Evolutionary conservation across 2,113 vertebrate genomes (phyloP).

Genomic region (Periophthalmus modestus): DNA sequence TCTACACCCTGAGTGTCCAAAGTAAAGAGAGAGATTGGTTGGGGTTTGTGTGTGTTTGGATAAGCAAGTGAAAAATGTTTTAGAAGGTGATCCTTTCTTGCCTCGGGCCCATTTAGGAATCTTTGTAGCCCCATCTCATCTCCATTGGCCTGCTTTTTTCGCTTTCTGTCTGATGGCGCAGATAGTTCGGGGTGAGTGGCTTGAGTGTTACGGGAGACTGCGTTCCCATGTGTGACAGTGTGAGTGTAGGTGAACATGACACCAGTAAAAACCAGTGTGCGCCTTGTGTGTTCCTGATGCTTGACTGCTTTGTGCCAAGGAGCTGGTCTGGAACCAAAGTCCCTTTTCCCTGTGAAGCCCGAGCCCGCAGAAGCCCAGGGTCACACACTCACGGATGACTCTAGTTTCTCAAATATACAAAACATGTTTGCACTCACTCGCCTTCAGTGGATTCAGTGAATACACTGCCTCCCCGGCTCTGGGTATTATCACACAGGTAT

Average conservation of each 20-base stretch:
- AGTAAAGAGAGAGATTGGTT: conserved; percentile 44
- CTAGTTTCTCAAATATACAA: conserved; percentile 46
- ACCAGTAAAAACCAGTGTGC: conserved; percentile 47
- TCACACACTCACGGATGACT: conserved; percentile 39
- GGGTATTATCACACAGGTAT: background rate
- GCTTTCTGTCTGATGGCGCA: conserved; percentile 65
- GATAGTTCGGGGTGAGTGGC: conserved; percentile 78
- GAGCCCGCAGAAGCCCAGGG: conserved; percentile 42
- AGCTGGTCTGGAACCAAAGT: conserved; percentile 62
- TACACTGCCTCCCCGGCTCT: background rate
- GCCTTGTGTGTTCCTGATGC: conserved; percentile 57
- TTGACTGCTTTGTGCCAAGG: conserved; percentile 54
- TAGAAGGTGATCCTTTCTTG: conserved; percentile 59
- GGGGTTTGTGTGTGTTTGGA: conserved; percentile 65
- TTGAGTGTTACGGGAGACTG: conserved; percentile 70
- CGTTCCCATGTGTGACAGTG: conserved; percentile 34
- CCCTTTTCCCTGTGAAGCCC: conserved; percentile 32
- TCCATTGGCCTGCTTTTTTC: conserved; percentile 46
- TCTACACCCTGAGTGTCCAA: conserved; percentile 57
- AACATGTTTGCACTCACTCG: conserved; percentile 23
- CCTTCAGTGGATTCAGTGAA: conserved; percentile 14
- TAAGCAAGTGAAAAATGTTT: conserved; percentile 73
- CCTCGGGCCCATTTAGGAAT: conserved; percentile 67
- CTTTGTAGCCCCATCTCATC: conserved; percentile 48
- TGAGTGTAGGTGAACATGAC: conserved; percentile 58